Percentiles rank a stretch among this genome's conserved stretches.
Conservation (phyloP, 2,888 invertebrate species). For the Orthonevra nobilis region DNA sequence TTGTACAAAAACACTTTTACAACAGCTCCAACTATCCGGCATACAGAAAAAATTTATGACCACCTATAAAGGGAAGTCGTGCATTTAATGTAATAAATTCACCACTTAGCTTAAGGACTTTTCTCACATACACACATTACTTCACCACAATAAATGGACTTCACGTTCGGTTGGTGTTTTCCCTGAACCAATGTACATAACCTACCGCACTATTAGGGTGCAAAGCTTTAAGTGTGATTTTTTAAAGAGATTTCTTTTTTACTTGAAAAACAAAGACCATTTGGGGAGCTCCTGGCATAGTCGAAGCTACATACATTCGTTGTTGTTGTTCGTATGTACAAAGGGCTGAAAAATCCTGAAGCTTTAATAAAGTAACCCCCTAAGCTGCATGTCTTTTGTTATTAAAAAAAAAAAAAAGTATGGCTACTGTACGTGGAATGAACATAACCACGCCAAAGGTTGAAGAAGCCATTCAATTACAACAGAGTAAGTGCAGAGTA, state of each 20-base stretch:
- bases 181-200: no score
- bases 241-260: conserved; percentile 25
- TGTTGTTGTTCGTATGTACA: conserved; percentile 17
- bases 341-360: conserved; percentile 7
- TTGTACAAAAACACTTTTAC: conserved; percentile 8
- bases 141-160: no score
- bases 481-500: conserved; percentile 53
- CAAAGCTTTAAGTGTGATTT: neutral
- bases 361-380: neutral
- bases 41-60: conserved; percentile 48
- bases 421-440: no score
- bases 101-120: conserved; percentile 18
- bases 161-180: neutral
- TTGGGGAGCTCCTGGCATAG: no score
- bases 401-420: conserved; percentile 1
- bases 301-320: no score
- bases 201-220: neutral
- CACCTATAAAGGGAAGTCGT: conserved; percentile 22
- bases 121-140: no score
- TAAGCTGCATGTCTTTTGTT: conserved; percentile 1
- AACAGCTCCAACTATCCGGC: conserved; percentile 10
- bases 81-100: conserved; percentile 55
- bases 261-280: no score
- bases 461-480: no score
- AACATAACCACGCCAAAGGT: no score